Evolutionary conservation across 2,888 invertebrate species (phyloP).

Genomic region (Euplexia lucipara): DNA sequence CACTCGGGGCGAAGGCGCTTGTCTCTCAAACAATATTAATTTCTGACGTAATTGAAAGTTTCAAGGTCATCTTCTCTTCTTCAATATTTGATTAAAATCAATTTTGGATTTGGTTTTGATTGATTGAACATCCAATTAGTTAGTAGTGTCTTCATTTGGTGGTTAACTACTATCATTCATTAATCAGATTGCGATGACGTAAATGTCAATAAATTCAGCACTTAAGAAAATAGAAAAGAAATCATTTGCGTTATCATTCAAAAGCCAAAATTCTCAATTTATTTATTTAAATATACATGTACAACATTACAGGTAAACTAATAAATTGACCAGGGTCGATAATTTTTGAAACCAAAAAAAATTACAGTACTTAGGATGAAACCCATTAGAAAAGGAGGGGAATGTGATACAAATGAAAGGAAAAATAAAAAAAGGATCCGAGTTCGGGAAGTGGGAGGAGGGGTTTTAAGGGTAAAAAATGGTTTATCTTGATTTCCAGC

Average conservation of each 20-base stretch:
- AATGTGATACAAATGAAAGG: no score
- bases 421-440: no score
- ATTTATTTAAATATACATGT: no score
- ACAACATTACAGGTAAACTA: no score
- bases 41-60: slow-evolving; percentile 5
- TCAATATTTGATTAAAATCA: slow-evolving; percentile 9
- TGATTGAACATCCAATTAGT: slow-evolving; percentile 8
- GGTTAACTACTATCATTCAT: not conserved
- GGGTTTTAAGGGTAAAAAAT: no score
- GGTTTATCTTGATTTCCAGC: no score
- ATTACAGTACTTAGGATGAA: no score
- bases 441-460: no score
- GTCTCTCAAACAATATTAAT: slow-evolving; percentile 11
- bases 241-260: not conserved
- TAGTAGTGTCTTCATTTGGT: not conserved
- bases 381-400: no score
- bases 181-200: not conserved
- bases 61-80: slow-evolving; percentile 11
- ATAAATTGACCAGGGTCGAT: no score
- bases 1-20: slow-evolving; percentile 16
- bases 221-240: not conserved
- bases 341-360: no score
- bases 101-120: slow-evolving; percentile 2
- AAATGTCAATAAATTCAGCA: not conserved
- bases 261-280: not conserved